Base-by-base conservation (phyloP, 2,113 vertebrate genomes). In the Rhipidura dahli region DNA sequence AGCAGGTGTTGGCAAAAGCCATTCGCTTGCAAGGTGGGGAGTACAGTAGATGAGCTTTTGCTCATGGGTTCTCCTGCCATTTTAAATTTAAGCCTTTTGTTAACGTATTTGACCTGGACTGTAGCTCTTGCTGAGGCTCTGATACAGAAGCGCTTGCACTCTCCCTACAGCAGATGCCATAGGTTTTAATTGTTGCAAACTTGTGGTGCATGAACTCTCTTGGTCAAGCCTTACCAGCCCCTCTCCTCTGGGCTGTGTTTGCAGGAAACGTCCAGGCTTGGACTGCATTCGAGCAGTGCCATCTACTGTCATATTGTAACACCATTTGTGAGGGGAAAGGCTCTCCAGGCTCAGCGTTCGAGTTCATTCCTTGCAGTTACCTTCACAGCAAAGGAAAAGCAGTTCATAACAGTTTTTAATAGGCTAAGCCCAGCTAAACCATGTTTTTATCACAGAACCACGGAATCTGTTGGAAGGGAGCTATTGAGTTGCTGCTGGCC, bases 71-170 rank as follows among this genome's bases (percentile, higher is more conserved):
- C n/a, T 53, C 11, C 42, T 53, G 50, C 30, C 7, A 4, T 28
- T 44, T 69, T 49, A 26, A 72, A n/a, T 11, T 9, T 8, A 17
- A 83, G 19, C 53, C 15, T 83, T 65, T 80, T 72, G 45, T 17
- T 83, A 10, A 26, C 3, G 0, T 13, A 4, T 57, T 56, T 70
- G 47, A 26, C 33, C 53, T 14, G 31, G 15, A 49, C 33, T 30
- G 85, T 45, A 61, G 49, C 45, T 89, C 59, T 86, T 83, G 66
- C 50, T 53, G 13, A 57, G 39, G 40, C 40, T n/a, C n/a, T 26
- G 47, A 17, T 37, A 6, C 0, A 3, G 47, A 82, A 83, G 21
- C 3, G 0, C 2, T 7, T 2, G 0, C 3, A 4, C 21, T 39
- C 15, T 39, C 15, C 64, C 21, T 42, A 20, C 51, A 87, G 60